phyloP scores from a whole-genome alignment of 2,113 vertebrate species.

The Talpa occidentalis region DNA sequence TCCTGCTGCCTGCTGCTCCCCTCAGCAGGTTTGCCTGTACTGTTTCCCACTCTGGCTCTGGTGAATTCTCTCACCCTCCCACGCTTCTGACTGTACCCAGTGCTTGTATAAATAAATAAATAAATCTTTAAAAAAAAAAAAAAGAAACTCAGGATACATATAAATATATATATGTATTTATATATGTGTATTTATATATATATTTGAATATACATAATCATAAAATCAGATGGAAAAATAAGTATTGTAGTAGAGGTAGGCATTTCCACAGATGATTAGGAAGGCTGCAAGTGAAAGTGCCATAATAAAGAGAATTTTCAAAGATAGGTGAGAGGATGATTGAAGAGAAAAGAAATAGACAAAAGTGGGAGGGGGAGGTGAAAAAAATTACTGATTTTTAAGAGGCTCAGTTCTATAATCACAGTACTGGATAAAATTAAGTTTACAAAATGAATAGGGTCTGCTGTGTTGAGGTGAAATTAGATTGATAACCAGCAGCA shows the following conservation, averaged over 20 bases:
- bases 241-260: neutral
- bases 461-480: neutral
- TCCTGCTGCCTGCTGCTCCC: too few relatives aligned
- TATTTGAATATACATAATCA: neutral
- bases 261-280: neutral
- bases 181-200: too few relatives aligned
- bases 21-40: too few relatives aligned
- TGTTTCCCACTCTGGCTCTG: too few relatives aligned
- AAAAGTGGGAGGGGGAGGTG: neutral
- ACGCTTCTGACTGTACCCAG: too few relatives aligned
- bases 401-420: neutral
- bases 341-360: neutral
- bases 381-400: neutral
- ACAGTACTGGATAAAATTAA: neutral
- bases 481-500: neutral
- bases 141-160: too few relatives aligned
- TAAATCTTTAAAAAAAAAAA: too few relatives aligned
- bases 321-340: neutral
- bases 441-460: neutral
- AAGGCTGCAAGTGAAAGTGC: neutral
- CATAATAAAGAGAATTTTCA: neutral
- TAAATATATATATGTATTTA: too few relatives aligned
- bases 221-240: neutral
- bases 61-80: too few relatives aligned
- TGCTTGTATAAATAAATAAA: too few relatives aligned